Percentiles rank a stretch among this genome's conserved stretches.
phyloP scores from a whole-genome alignment of 2,797 vertebrate genomes.

The Masticophis lateralis region DNA sequence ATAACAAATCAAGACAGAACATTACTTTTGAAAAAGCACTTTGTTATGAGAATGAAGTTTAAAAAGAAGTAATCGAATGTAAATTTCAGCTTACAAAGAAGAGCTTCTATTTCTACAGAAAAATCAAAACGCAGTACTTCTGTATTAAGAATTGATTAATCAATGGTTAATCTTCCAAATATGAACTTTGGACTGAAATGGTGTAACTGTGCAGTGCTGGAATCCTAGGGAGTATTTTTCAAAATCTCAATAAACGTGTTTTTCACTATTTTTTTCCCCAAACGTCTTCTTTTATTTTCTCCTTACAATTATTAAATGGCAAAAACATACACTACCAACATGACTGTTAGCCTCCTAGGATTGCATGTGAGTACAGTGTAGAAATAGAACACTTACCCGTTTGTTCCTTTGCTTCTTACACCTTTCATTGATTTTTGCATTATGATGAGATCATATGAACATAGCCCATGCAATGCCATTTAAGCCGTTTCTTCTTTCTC shows the following conservation, averaged over 20 bases:
- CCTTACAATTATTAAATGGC: slow-evolving; percentile 42
- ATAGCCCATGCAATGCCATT: slow-evolving; percentile 11
- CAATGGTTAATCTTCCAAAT: slow-evolving; percentile 64
- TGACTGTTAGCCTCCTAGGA: neutral
- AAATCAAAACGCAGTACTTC: slow-evolving; percentile 53
- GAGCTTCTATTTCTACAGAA: slow-evolving; percentile 45
- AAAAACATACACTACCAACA: slow-evolving; percentile 36
- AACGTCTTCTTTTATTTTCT: slow-evolving; percentile 51
- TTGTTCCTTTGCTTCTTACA: slow-evolving; percentile 55
- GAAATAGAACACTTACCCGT: slow-evolving; percentile 28
- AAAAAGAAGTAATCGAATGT: slow-evolving; percentile 37
- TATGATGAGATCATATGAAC: slow-evolving; percentile 10
- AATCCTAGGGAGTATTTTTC: slow-evolving; percentile 50
- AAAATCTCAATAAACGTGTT: slow-evolving; percentile 45
- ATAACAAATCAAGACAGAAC: slow-evolving; percentile 33
- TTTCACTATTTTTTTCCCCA: slow-evolving; percentile 34
- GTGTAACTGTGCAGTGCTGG: slow-evolving; percentile 64
- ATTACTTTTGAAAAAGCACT: slow-evolving; percentile 17
- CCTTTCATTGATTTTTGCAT: slow-evolving; percentile 51
- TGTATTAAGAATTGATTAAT: slow-evolving; percentile 54
- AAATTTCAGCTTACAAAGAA: slow-evolving; percentile 54
- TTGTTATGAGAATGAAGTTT: slow-evolving; percentile 38
- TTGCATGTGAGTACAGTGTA: neutral
- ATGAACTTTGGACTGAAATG: slow-evolving; percentile 53
- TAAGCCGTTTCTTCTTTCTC: slow-evolving; percentile 9